phyloP scores from a whole-genome alignment of 2,113 vertebrate genomes.

The Ptilorrhoa leucosticta region DNA sequence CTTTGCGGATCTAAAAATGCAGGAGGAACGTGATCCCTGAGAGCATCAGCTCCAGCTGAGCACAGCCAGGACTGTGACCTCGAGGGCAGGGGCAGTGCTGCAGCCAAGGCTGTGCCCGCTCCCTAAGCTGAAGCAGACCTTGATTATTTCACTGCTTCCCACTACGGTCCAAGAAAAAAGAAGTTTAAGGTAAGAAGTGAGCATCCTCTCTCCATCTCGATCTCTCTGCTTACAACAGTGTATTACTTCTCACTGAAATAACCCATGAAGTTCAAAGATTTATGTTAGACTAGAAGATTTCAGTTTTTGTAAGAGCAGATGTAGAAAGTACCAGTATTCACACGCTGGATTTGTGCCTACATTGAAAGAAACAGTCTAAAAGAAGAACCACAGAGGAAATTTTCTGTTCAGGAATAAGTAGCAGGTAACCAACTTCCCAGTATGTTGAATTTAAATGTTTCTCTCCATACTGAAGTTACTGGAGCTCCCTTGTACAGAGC shows the following conservation, averaged over 20 bases:
- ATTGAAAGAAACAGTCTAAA: neutral
- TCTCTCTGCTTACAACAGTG: neutral
- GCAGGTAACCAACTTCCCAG: neutral
- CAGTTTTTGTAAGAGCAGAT: neutral
- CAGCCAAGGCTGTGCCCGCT: neutral
- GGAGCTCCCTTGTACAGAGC: neutral
- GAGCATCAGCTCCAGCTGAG: neutral
- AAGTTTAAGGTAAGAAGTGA: neutral
- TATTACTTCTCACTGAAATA: neutral
- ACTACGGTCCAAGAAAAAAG: neutral
- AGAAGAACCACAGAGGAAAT: neutral
- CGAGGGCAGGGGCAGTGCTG: neutral
- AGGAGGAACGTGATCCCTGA: neutral
- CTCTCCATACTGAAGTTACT: neutral
- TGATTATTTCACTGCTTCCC: neutral
- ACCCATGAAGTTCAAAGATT: neutral
- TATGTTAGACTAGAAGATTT: neutral
- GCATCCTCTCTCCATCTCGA: neutral
- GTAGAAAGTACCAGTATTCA: neutral
- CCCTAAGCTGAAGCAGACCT: neutral
- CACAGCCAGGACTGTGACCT: neutral
- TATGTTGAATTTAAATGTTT: neutral
- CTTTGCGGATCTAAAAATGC: neutral
- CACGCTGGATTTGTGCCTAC: neutral
- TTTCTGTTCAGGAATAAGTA: neutral